phyloP scores from a whole-genome alignment of 2,113 vertebrate species.

The Falcunculus frontatus region DNA sequence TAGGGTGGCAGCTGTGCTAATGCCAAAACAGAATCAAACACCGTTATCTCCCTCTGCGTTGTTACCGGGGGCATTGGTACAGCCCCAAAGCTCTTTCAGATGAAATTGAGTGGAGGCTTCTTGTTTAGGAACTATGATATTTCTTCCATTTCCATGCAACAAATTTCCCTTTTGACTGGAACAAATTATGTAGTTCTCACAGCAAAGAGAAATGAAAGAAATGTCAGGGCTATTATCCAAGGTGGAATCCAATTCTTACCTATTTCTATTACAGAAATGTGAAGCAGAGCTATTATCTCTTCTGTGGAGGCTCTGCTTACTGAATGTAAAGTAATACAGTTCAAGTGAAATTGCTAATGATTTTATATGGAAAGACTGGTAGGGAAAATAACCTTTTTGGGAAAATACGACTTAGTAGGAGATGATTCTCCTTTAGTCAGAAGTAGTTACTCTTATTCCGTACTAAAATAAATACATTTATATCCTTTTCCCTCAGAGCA shows the following conservation, averaged over 20 bases:
- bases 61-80: not conserved
- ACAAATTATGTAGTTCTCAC: not conserved
- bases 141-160: not conserved
- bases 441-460: not conserved
- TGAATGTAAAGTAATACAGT: not conserved
- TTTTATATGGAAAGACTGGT: not conserved
- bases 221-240: not conserved
- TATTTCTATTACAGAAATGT: constrained; percentile 18
- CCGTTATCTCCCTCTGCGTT: not conserved
- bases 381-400: not conserved
- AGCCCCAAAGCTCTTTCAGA: not conserved
- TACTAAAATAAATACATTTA: not conserved
- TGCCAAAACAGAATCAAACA: not conserved
- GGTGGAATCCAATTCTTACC: not conserved
- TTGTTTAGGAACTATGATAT: not conserved
- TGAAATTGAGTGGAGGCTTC: not conserved
- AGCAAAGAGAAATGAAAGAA: not conserved
- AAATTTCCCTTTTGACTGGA: constrained; percentile 17
- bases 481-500: not conserved
- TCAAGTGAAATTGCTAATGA: not conserved
- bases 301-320: not conserved
- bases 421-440: not conserved
- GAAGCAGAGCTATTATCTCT: not conserved
- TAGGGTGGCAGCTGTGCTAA: not conserved
- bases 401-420: not conserved